These are phyloP conservation scores for Andrena hattorfiana DNA, from an alignment of 2,888 invertebrate species.

Conservation along the genomic window DNA sequence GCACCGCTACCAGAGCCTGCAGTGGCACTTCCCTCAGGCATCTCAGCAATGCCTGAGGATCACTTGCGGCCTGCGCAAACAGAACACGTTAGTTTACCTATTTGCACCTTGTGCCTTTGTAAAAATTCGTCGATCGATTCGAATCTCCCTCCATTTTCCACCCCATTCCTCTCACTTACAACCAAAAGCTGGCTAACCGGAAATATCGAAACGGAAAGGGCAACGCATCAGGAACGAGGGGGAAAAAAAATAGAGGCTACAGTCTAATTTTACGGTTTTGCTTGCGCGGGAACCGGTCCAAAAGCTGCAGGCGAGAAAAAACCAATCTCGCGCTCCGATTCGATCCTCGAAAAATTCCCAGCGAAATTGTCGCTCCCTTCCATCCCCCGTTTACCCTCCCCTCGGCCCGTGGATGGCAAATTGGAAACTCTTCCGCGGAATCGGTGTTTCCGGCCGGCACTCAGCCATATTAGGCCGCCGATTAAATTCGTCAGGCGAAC, in stretches of 20 bases:
- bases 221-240: not conserved
- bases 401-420: constrained; percentile 22
- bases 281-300: constrained; percentile 29
- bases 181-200: not conserved
- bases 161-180: not conserved
- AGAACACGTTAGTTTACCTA: constrained; percentile 17
- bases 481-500: constrained; percentile 49
- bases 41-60: constrained; percentile 88
- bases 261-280: constrained; percentile 51
- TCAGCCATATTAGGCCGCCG: constrained; percentile 33
- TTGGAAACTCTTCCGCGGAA: constrained; percentile 40
- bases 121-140: not conserved
- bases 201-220: not conserved
- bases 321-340: constrained; percentile 36
- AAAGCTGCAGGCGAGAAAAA: constrained; percentile 29
- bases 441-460: constrained; percentile 25
- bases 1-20: constrained; percentile 91
- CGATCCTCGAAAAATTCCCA: constrained; percentile 7
- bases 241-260: not conserved
- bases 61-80: constrained; percentile 73
- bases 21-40: constrained; percentile 94
- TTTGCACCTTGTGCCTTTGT: not conserved
- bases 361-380: constrained; percentile 10
- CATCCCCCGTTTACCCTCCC: not conserved
- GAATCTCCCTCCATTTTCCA: not conserved